Base-by-base conservation (phyloP, 2,888 invertebrate species). In the Tanytarsus gracilentus region DNA sequence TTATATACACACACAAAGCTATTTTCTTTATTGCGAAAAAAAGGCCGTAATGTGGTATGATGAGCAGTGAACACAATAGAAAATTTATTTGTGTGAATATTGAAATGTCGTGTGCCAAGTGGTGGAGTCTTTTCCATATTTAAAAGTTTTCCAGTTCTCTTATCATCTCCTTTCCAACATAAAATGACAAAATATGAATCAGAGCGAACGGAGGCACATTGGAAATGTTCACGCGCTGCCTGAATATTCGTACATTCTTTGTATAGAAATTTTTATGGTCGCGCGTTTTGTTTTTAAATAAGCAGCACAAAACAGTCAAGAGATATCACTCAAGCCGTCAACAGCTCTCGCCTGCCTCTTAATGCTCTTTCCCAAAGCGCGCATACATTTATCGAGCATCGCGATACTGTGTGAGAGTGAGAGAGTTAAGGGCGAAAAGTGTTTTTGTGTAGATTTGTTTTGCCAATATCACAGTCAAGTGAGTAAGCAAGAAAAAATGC, bases 261-360 rank as follows among this genome's bases (percentile, higher is more conserved):
- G n/a, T n/a, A n/a, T n/a, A n/a, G n/a, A n/a, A n/a, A n/a, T n/a
- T n/a, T n/a, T n/a, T n/a, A n/a, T n/a, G n/a, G n/a, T n/a, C n/a
- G n/a, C n/a, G n/a, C n/a, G n/a, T n/a, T n/a, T n/a, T n/a, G n/a
- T n/a, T n/a, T n/a, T n/a, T n/a, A n/a, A n/a, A n/a, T n/a, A n/a
- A n/a, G n/a, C n/a, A n/a, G n/a, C n/a, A n/a, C 30, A 25, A 26
- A 49, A 26, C 25, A 49, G 49, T 49, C 27, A 6, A 49, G 27
- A 49, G 27, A 27, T 26, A 49, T 49, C 49, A 49, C 49, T 49
- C 49, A 49, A 49, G 14, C 16, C 27, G 49, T 49, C 49, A 49
- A 49, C 49, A 44, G 23, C 44, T 44, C 44, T 44, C 5, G n/a
- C n/a, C n/a, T n/a, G n/a, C n/a, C n/a, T n/a, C n/a, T n/a, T n/a